Conservation (phyloP, 1,140 invertebrate species). For the Drosophila biarmipes region DNA sequence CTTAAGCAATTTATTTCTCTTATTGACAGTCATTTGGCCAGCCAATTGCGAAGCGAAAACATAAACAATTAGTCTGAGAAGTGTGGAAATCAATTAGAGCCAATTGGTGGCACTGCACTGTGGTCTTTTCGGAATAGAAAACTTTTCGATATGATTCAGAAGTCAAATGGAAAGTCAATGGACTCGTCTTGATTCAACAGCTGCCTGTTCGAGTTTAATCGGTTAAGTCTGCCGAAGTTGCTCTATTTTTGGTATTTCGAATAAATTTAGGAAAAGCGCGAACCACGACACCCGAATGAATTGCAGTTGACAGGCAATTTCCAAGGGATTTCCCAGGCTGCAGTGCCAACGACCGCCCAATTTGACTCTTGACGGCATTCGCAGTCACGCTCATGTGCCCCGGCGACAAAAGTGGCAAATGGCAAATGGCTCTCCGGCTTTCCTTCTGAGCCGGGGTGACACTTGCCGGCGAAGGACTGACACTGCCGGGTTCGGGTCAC, state of each 20-base stretch:
- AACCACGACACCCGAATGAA: constrained; percentile 1
- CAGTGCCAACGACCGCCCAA: constrained; percentile 30
- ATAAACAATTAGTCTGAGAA: constrained; percentile 38
- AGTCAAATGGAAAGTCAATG: constrained; percentile 73
- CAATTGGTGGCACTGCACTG: constrained; percentile 62
- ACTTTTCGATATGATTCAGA: constrained; percentile 22
- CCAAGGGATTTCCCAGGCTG: constrained; percentile 20
- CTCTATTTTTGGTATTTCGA: neutral
- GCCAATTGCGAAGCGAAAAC: constrained; percentile 34
- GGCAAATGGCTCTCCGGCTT: constrained; percentile 5
- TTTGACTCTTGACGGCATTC: constrained; percentile 20
- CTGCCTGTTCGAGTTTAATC: constrained; percentile 28
- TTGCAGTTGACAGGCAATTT: constrained; percentile 42
- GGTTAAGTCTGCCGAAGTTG: constrained; percentile 18
- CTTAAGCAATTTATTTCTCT: constrained; percentile 33
- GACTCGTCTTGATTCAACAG: constrained; percentile 16
- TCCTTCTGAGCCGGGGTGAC: constrained; percentile 21
- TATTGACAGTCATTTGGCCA: constrained; percentile 44
- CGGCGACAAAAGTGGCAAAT: constrained; percentile 17
- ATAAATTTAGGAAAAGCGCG: constrained; percentile 4
- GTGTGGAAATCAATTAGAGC: constrained; percentile 74
- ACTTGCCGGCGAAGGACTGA: constrained; percentile 13
- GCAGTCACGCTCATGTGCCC: constrained; percentile 42
- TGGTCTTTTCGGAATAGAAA: constrained; percentile 32
- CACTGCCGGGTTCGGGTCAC: constrained; percentile 25